phyloP scores from a whole-genome alignment of 2,888 invertebrate species.

The Miltochrista miniata region DNA sequence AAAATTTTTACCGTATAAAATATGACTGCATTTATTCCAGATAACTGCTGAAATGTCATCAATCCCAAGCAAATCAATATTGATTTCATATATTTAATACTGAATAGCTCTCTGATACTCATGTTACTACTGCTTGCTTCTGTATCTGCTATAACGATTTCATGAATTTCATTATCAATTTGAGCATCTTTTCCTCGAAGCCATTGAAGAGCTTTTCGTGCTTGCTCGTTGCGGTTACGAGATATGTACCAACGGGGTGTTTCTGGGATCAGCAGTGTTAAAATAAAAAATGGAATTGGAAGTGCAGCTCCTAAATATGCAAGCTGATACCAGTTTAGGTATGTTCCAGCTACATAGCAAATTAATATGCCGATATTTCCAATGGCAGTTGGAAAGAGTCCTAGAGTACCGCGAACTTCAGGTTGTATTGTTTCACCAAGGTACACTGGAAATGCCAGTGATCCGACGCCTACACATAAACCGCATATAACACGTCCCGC shows the following conservation, averaged over 20 bases:
- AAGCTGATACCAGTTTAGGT: conserved; percentile 91
- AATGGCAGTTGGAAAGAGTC: conserved; percentile 93
- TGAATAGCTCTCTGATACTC: conserved; percentile 86
- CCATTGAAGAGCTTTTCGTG: conserved; percentile 91
- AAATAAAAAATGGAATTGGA: conserved; percentile 90
- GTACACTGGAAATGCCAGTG: conserved; percentile 95
- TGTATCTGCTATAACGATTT: conserved; percentile 88
- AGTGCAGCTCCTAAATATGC: conserved; percentile 91
- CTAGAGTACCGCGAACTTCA: conserved; percentile 95
- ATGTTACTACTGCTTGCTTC: conserved; percentile 86
- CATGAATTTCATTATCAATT: conserved; percentile 90
- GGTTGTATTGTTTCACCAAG: conserved; percentile 97
- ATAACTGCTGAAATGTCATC: conserved; percentile 98
- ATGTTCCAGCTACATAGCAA: conserved; percentile 91
- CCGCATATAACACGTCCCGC: conserved; percentile 93
- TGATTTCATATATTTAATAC: conserved; percentile 89
- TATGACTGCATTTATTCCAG: conserved; percentile 97
- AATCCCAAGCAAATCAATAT: conserved; percentile 92
- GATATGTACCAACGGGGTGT: conserved; percentile 96
- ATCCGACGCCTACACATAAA: conserved; percentile 93
- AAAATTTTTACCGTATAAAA: conserved; percentile 97
- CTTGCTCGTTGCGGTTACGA: conserved; percentile 89
- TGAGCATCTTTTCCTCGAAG: conserved; percentile 91
- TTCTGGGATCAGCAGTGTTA: conserved; percentile 95
- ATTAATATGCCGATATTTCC: conserved; percentile 93